Conservation (phyloP, 1,140 invertebrate species). For the Ruditapes philippinarum region DNA sequence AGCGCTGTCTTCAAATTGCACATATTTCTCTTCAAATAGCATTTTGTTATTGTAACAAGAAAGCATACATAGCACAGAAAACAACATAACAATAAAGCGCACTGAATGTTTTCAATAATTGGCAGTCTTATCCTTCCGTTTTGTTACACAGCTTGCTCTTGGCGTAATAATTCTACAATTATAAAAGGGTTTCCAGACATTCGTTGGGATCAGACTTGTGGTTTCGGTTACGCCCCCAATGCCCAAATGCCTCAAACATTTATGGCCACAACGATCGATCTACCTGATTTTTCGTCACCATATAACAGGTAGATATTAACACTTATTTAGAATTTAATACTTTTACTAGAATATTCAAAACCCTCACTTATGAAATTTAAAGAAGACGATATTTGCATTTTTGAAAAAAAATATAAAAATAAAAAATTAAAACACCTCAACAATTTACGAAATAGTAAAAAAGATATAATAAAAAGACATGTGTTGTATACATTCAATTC, state of each 20-base stretch:
- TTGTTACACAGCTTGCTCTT: slow-evolving; percentile 70
- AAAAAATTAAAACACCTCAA: neutral
- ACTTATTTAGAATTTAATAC: neutral
- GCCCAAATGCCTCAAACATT: slow-evolving; percentile 74
- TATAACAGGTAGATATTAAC: slow-evolving; percentile 66
- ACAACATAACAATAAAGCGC: too few species aligned
- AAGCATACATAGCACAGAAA: too few species aligned
- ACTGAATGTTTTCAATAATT: too few species aligned
- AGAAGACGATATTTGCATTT: neutral
- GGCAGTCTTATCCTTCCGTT: too few species aligned
- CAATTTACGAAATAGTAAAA: neutral
- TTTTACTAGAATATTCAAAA: neutral
- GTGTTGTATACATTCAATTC: too few species aligned
- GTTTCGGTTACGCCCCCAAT: slow-evolving; percentile 78
- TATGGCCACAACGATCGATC: slow-evolving; percentile 83
- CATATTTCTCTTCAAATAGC: too few species aligned
- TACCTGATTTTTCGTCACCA: slow-evolving; percentile 79
- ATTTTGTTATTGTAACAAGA: too few species aligned
- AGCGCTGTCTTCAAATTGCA: too few species aligned
- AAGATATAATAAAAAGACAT: too few species aligned
- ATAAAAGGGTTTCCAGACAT: slow-evolving; percentile 75
- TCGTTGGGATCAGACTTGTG: slow-evolving; percentile 81
- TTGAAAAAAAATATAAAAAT: neutral
- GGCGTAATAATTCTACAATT: slow-evolving; percentile 48
- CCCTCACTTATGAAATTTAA: neutral